phyloP scores from a whole-genome alignment of 2,113 vertebrate species.

The Rhinoderma darwinii region DNA sequence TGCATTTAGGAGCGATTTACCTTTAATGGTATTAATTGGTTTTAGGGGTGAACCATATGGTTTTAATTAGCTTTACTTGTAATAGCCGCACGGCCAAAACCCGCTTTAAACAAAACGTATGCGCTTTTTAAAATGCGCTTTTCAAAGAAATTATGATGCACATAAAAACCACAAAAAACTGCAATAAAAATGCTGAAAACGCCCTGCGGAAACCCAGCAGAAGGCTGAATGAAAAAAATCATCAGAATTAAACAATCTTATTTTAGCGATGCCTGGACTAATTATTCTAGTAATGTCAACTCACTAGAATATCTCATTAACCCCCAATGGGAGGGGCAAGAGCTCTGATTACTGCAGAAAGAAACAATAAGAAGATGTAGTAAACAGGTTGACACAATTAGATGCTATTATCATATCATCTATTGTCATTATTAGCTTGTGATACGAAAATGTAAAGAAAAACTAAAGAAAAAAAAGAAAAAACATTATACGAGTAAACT shows the following conservation, averaged over 20 bases:
- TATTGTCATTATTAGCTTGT: conserved; percentile 23
- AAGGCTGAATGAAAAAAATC: not conserved
- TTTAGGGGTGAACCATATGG: too few relatives aligned
- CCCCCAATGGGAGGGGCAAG: conserved; percentile 9
- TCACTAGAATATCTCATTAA: conserved; percentile 42
- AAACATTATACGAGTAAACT: not conserved
- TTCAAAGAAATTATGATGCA: too few relatives aligned
- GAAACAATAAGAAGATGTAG: not conserved
- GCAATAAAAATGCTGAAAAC: too few relatives aligned
- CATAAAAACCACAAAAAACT: too few relatives aligned
- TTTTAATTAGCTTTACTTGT: too few relatives aligned
- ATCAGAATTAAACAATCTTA: not conserved
- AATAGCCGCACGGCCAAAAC: too few relatives aligned
- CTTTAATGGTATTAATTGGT: too few relatives aligned
- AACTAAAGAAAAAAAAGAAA: too few relatives aligned
- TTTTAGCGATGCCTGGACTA: not conserved
- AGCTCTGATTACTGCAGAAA: not conserved
- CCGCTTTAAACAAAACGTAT: too few relatives aligned
- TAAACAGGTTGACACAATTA: conserved; percentile 32
- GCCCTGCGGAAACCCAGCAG: too few relatives aligned
- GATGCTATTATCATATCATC: conserved; percentile 29
- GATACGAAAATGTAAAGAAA: conserved; percentile 9
- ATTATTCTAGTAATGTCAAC: not conserved
- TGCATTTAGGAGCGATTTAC: too few relatives aligned
- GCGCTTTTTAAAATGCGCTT: too few relatives aligned